Conservation (phyloP, 2,113 vertebrate genomes). For the Gymnocephalus cernua region DNA sequence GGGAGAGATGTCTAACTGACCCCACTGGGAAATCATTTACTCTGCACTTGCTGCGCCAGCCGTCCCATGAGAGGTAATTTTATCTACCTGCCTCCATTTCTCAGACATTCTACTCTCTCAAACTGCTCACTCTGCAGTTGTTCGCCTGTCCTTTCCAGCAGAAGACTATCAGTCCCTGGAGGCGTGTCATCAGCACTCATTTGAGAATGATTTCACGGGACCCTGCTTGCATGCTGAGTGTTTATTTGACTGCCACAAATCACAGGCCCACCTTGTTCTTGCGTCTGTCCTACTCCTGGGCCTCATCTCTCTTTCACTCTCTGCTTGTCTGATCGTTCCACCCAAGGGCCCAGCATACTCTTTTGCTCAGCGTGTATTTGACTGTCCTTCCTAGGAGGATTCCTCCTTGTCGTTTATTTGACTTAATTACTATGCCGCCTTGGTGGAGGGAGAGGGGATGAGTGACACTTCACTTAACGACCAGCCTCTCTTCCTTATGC, state of each 20-base stretch:
- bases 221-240: slow-evolving; percentile 12
- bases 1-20: slow-evolving; percentile 73
- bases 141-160: slow-evolving; percentile 64
- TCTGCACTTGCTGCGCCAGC: slow-evolving; percentile 60
- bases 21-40: slow-evolving; percentile 82
- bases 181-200: slow-evolving; percentile 67
- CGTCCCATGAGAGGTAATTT: slow-evolving; percentile 74
- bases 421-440: slow-evolving; percentile 82
- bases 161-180: slow-evolving; percentile 54
- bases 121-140: slow-evolving; percentile 67
- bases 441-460: slow-evolving; percentile 63
- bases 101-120: slow-evolving; percentile 41
- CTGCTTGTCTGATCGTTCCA: slow-evolving; percentile 45
- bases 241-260: slow-evolving; percentile 46
- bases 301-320: slow-evolving; percentile 25
- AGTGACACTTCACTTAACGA: slow-evolving; percentile 79
- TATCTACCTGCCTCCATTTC: slow-evolving; percentile 72
- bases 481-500: slow-evolving; percentile 67
- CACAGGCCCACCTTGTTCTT: slow-evolving; percentile 38
- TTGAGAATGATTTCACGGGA: slow-evolving; percentile 62
- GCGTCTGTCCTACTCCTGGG: neutral
- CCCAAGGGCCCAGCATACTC: slow-evolving; percentile 32
- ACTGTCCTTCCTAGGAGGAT: slow-evolving; percentile 73
- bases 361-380: slow-evolving; percentile 57
- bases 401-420: slow-evolving; percentile 79